Percentiles rank a stretch among this genome's conserved stretches.
These are phyloP conservation scores for Acanthiza pusilla DNA, from an alignment of 2,797 vertebrate species.

Conservation along the genomic window DNA sequence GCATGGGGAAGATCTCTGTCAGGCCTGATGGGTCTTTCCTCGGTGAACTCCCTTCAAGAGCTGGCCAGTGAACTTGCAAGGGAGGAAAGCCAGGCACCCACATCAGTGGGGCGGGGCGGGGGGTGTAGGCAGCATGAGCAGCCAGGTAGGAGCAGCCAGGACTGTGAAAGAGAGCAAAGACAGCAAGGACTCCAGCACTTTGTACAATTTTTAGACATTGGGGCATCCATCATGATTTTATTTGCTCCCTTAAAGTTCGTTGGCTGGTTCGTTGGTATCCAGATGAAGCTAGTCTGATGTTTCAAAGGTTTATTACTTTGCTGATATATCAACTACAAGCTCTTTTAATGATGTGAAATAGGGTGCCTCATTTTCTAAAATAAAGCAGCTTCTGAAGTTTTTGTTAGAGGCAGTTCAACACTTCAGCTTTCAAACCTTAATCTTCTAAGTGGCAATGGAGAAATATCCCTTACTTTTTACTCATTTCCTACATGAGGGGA, in stretches of 20 bases:
- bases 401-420: background rate
- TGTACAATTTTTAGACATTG: fast-evolving
- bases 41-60: fast-evolving
- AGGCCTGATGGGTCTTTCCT: background rate
- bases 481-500: background rate
- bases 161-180: background rate
- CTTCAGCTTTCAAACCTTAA: background rate
- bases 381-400: background rate
- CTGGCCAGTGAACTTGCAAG: background rate
- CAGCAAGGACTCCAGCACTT: background rate
- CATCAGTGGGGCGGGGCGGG: background rate
- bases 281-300: fast-evolving
- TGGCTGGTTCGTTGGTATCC: background rate
- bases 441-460: background rate
- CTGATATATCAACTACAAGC: background rate
- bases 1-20: background rate
- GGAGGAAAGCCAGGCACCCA: background rate
- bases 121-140: fast-evolving
- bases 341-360: background rate
- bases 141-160: background rate
- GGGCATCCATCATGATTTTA: background rate
- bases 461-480: background rate
- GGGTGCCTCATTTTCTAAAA: background rate
- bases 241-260: background rate
- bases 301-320: background rate